Conservation (phyloP, 2,888 invertebrate genomes). For the Blomia tropicalis region DNA sequence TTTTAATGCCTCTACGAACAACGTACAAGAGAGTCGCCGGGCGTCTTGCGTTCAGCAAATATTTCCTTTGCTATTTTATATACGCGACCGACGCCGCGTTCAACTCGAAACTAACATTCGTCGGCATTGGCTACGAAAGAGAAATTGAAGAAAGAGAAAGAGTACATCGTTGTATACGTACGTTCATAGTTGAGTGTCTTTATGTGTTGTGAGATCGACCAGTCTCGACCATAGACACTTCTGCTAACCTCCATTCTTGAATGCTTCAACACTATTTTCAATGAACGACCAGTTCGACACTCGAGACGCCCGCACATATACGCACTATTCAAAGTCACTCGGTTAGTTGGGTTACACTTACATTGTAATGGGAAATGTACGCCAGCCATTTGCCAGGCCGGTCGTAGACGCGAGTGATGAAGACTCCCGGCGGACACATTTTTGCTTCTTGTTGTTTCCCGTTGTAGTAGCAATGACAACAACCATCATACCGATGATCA, state of each 20-base stretch:
- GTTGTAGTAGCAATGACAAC: no score
- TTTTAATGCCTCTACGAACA: neutral
- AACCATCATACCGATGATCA: neutral
- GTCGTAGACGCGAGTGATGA: neutral
- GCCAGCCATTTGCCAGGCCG: neutral
- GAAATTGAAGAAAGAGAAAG: no score
- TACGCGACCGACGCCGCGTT: neutral
- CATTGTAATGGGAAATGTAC: neutral
- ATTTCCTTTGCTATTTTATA: neutral
- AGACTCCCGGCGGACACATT: neutral
- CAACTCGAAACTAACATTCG: no score
- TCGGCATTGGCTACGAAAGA: no score
- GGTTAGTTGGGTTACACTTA: conserved; percentile 13
- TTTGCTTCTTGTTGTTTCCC: neutral
- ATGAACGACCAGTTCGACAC: neutral
- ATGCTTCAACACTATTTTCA: no score
- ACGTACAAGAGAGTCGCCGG: neutral
- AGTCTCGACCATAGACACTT: neutral
- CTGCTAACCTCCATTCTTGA: neutral
- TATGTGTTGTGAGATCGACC: no score
- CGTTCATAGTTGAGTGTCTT: no score
- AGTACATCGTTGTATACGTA: no score
- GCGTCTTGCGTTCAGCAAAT: neutral
- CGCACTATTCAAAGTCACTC: conserved; percentile 5
- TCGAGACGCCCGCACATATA: neutral